A percentile compares a stretch with the other conserved stretches of the same genome.
These are phyloP conservation scores for Musca domestica DNA, from an alignment of 1,140 invertebrate species.

Conservation along the genomic window DNA sequence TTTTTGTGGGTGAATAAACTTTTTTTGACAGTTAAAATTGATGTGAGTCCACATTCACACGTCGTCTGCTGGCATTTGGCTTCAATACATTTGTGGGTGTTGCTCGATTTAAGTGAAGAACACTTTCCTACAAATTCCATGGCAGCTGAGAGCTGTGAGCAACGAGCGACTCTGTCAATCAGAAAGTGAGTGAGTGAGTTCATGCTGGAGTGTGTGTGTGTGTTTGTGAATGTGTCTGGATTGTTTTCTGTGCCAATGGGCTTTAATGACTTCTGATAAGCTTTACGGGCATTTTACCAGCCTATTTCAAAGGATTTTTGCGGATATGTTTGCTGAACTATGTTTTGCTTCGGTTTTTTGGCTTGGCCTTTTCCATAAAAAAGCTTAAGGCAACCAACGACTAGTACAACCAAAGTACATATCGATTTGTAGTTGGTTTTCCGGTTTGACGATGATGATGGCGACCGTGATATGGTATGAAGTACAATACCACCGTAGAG, in stretches of 20 bases:
- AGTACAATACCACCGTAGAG: neutral
- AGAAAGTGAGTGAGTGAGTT: neutral
- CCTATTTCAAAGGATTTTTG: conserved; percentile 11
- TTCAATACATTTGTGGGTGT: neutral
- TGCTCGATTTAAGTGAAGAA: neutral
- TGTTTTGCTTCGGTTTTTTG: neutral
- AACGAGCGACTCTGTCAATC: too few relatives aligned
- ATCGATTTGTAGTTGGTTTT: neutral
- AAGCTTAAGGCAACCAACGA: conserved; percentile 15
- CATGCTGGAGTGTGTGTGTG: neutral
- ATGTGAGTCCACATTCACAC: conserved; percentile 1
- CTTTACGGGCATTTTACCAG: conserved; percentile 21
- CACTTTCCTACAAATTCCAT: neutral
- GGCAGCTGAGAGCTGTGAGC: too few relatives aligned
- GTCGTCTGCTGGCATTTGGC: neutral
- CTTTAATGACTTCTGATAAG: conserved; percentile 21
- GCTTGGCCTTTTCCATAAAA: neutral
- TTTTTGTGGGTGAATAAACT: conserved; percentile 22
- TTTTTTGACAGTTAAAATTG: conserved; percentile 20
- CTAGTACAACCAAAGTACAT: neutral
- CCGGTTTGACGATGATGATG: conserved; percentile 19
- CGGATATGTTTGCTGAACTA: neutral
- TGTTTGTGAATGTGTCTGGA: neutral
- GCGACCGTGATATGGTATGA: conserved; percentile 8
- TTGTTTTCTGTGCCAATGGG: conserved; percentile 15